phyloP scores from a whole-genome alignment of 2,113 vertebrate genomes.

The Cyphomyrus discorhynchus region DNA sequence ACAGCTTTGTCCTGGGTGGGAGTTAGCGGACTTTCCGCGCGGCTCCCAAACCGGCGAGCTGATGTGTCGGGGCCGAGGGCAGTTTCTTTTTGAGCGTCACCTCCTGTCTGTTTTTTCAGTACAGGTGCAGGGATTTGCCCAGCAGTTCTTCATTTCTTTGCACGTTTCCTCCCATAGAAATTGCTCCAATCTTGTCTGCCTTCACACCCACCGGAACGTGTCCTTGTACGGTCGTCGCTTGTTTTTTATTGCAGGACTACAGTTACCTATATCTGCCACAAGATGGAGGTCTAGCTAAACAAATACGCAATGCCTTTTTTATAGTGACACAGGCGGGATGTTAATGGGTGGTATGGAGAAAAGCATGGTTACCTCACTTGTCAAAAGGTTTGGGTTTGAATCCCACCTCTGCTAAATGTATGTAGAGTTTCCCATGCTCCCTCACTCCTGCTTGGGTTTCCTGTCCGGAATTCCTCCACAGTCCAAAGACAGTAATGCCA shows the following conservation, averaged over 20 bases:
- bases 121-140: background rate
- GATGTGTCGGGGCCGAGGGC: background rate
- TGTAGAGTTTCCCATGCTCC: background rate
- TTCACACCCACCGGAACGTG: background rate
- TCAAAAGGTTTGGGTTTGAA: background rate
- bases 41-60: background rate
- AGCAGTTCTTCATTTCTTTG: background rate
- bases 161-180: background rate
- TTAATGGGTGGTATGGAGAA: background rate
- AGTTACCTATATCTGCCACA: background rate
- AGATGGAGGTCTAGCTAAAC: background rate
- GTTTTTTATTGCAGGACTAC: background rate
- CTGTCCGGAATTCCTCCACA: background rate
- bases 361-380: background rate
- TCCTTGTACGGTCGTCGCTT: background rate
- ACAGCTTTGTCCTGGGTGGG: background rate
- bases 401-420: background rate
- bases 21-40: background rate
- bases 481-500: background rate
- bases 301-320: background rate
- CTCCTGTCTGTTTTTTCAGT: background rate
- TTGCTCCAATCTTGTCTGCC: background rate
- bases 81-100: background rate
- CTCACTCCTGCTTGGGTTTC: background rate
- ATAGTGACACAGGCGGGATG: background rate